Evolutionary conservation across 2,797 vertebrate species (phyloP), one percentile per base, ranked within the genome.

Genomic region (Sparus aurata): DNA sequence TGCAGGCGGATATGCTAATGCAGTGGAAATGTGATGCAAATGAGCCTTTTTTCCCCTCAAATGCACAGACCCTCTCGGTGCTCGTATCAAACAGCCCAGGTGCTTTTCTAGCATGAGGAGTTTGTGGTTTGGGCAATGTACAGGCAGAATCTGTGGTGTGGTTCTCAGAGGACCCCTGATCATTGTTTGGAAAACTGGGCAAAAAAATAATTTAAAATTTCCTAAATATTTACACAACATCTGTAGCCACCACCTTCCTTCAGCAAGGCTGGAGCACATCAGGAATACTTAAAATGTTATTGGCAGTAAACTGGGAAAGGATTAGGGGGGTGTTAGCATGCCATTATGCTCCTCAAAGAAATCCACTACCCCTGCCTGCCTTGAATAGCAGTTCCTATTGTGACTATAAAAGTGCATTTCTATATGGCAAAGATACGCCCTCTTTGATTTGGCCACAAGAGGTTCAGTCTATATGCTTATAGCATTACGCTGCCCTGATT

Each of bases 211-310:
- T 38, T 11, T 2, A 10, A 38, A 10, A 2, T 11, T 2, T 38
- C 38, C 38, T 38, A 38, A 38, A 38, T 11, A 38, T 38, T 38
- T 11, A 38, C 38, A 38, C 2, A 75, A 12, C 2, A 10, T 38
- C 38, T 38, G 10, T 2, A 38, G 38, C 38, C 41, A 63, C 60
- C 61, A 30, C 76, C 57, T 79, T 66, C 62, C 79, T 77, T 53
- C 69, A 59, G 73, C 72, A 22, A 41, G 69, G 75, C 77, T 85
- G 79, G 52, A 80, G 75, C 73, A 84, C 84, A 90, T 90, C 81
- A 87, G 69, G 61, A 88, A 86, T 87, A 85, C 80, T 92, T 89
- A 77, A 89, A 87, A 86, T 90, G 84, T 87, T 82, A 91, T 71
- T 88, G 77, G 83, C 83, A 64, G 83, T 85, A 86, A 89, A 90